Evolutionary conservation across 2,888 invertebrate species (phyloP).

Genomic region (Conchocele bisecta): DNA sequence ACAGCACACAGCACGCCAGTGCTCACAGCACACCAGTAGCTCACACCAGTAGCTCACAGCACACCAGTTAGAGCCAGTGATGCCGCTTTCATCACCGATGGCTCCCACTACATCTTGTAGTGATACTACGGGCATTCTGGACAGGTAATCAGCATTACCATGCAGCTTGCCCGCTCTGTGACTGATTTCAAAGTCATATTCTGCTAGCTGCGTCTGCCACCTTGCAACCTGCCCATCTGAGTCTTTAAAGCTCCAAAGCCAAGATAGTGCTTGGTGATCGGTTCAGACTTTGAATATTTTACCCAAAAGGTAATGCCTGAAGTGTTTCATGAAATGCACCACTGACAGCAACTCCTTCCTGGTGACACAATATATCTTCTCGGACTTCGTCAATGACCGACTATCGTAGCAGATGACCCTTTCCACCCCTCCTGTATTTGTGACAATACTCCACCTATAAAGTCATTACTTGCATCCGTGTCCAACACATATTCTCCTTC

Average conservation of each 20-base stretch:
- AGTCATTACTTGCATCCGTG: too few relatives aligned
- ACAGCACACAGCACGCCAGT: too few relatives aligned
- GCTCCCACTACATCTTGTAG: too few relatives aligned
- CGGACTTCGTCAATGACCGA: not conserved
- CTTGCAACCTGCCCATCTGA: constrained; percentile 12
- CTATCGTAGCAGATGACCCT: not conserved
- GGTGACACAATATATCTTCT: constrained; percentile 7
- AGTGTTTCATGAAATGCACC: not conserved
- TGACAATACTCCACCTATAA: too few relatives aligned
- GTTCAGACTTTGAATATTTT: constrained; percentile 4
- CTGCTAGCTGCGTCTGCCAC: not conserved
- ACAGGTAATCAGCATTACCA: constrained; percentile 7
- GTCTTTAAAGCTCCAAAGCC: constrained; percentile 9
- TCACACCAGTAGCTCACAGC: too few relatives aligned
- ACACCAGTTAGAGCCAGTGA: too few relatives aligned
- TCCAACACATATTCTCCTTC: too few relatives aligned
- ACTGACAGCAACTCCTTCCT: constrained; percentile 31
- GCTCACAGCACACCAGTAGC: too few relatives aligned
- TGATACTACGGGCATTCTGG: constrained; percentile 9
- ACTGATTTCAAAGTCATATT: constrained; percentile 6
- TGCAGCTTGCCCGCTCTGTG: constrained; percentile 7
- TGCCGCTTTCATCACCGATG: too few relatives aligned
- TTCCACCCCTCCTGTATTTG: too few relatives aligned
- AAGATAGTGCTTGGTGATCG: constrained; percentile 3
- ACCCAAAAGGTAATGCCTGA: constrained; percentile 4